Evolutionary conservation across 2,888 invertebrate species (phyloP).

Genomic region (Diloba caeruleocephala): DNA sequence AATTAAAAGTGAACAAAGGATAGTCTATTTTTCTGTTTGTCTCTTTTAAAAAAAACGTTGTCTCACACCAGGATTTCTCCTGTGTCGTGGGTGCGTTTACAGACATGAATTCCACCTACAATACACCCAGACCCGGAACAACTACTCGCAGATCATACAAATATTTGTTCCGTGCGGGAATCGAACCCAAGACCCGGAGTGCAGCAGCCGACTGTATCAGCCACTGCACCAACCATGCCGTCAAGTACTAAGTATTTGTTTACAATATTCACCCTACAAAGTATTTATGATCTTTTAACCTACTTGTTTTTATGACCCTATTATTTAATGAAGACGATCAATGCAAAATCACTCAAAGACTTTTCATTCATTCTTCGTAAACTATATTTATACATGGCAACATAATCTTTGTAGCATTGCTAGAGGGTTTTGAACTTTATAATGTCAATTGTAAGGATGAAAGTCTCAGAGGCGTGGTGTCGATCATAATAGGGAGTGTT

Average conservation of each 20-base stretch:
- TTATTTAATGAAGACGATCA: constrained; percentile 23
- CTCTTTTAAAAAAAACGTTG: no score
- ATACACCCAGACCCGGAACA: no score
- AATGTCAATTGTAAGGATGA: rapidly evolving
- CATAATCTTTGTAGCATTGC: constrained; percentile 19
- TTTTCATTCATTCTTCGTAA: constrained; percentile 44
- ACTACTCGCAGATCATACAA: no score
- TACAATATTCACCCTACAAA: constrained; percentile 18
- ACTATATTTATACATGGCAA: constrained; percentile 52
- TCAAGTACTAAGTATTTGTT: constrained; percentile 33
- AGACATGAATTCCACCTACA: no score
- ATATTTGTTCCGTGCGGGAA: no score
- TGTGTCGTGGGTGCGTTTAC: no score
- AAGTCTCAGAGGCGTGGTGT: background rate
- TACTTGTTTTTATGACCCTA: constrained; percentile 17
- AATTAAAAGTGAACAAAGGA: constrained; percentile 32
- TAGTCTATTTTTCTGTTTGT: no score
- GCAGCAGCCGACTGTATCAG: no score
- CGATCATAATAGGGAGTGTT: constrained; percentile 40
- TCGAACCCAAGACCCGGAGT: no score
- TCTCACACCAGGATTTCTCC: no score
- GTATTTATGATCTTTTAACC: constrained; percentile 28
- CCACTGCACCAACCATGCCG: no score
- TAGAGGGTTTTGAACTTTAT: constrained; percentile 9
- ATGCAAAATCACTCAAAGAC: constrained; percentile 40